These are phyloP conservation scores for Atherinomorus stipes DNA, from an alignment of 2,113 vertebrate genomes.

Conservation along the genomic window DNA sequence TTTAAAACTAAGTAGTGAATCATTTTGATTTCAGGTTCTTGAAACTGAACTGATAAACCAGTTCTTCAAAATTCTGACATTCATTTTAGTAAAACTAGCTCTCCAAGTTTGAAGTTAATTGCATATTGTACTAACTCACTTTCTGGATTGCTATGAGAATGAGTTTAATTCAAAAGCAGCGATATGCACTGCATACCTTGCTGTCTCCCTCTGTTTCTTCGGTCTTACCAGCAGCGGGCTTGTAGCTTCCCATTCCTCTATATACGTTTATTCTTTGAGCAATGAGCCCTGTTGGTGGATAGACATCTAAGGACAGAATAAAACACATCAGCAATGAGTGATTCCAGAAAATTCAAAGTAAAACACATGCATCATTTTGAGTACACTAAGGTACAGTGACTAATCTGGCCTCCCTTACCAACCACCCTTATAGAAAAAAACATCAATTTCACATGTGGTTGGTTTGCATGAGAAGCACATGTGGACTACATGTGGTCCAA, in stretches of 20 bases:
- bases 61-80: conserved; percentile 1
- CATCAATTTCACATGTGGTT: no score
- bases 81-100: conserved; percentile 2
- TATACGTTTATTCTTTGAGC: conserved; percentile 92
- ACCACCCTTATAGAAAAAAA: no score
- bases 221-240: conserved; percentile 69
- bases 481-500: no score
- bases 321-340: conserved; percentile 24
- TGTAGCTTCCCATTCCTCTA: conserved; percentile 82
- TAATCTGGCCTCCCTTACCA: no score
- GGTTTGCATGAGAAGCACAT: no score
- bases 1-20: background rate
- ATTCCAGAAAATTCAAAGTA: conserved; percentile 2
- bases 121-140: background rate
- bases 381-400: background rate
- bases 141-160: conserved; percentile 9
- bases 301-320: conserved; percentile 38
- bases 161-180: background rate
- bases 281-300: conserved; percentile 86
- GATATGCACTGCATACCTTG: conserved; percentile 81
- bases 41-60: background rate
- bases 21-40: conserved; percentile 17
- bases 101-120: background rate
- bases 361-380: background rate
- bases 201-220: conserved; percentile 63